Evolutionary conservation across 2,797 vertebrate genomes (phyloP), one percentile per base, ranked within the genome.

Genomic region (Callimico goeldii): DNA sequence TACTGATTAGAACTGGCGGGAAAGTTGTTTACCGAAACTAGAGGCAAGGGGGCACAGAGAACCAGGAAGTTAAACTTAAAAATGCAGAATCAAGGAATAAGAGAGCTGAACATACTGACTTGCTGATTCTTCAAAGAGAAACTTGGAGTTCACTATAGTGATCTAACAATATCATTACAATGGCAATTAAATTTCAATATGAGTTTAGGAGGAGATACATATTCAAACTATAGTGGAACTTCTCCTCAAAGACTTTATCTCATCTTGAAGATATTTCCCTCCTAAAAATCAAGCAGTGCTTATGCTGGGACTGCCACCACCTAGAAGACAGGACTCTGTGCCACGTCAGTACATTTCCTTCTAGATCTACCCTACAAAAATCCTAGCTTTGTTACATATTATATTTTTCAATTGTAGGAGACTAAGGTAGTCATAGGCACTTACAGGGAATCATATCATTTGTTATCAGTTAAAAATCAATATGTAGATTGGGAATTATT

Each of bases 401-500:
- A 77, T 48, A 24, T 7, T 55, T 72, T 92, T 82, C 2, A 9
- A 46, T 48, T 87, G n/a, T n/a, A 70, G 76, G 88, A 90, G 28
- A 41, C 7, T 19, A 80, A 82, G 6, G 0, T 30, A 77, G 3
- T 33, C 88, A 46, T 43, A 46, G 5, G 39, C 39, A 52, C 86
- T 50, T 57, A 7, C 48, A 30, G 22, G 11, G 33, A 36, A 82
- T 83, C 43, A 17, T 0, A 1, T 41, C 90, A 55, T 79, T 77
- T 81, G 19, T 46, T 81, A 41, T 75, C 26, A 48, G 2, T 79
- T 86, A 79, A 92, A 82, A 48, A 20, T 79, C 33, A 75, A 46
- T 72, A 2, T 95, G 28, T 55, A 70, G 15, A 75, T 79, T 19
- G 79, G 91, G 20, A 64, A 88, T 64, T n/a, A 87, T 83, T 89